Conservation (phyloP, 2,797 vertebrate genomes). For the Parambassis ranga region DNA sequence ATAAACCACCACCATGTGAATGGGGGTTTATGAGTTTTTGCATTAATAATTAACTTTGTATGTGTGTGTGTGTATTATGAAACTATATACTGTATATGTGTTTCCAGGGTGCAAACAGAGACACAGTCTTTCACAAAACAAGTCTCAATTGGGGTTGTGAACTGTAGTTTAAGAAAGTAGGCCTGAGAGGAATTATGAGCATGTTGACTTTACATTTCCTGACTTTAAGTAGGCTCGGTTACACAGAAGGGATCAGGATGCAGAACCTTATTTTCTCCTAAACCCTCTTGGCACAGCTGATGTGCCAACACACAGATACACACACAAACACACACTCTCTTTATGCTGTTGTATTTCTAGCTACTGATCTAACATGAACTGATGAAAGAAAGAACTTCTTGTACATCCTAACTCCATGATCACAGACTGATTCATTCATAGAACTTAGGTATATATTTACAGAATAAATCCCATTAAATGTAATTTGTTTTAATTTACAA, state of each 20-base stretch:
- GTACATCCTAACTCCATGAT: neutral
- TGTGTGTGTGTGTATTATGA: neutral
- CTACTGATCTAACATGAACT: constrained; percentile 12
- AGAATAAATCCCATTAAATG: too few species aligned
- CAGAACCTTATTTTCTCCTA: constrained; percentile 7
- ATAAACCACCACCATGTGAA: neutral
- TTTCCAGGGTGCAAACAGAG: neutral
- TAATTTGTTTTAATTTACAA: too few species aligned
- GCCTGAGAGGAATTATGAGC: constrained; percentile 33
- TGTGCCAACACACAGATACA: neutral
- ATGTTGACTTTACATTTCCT: constrained; percentile 32
- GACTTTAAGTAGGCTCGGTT: constrained; percentile 1
- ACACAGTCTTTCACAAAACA: constrained; percentile 9
- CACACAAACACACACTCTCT: neutral
- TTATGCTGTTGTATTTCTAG: constrained; percentile 11
- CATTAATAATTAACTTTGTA: constrained; percentile 1
- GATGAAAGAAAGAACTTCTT: neutral
- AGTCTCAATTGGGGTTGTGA: constrained; percentile 11
- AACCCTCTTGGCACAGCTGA: neutral
- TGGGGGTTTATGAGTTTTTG: neutral
- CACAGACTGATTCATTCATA: neutral
- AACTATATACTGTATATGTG: neutral
- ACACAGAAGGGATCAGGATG: constrained; percentile 19
- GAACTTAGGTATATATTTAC: too few species aligned
- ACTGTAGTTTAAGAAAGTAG: constrained; percentile 14